Conservation (phyloP, 2,888 invertebrate genomes). For the Tupiocoris notatus region DNA sequence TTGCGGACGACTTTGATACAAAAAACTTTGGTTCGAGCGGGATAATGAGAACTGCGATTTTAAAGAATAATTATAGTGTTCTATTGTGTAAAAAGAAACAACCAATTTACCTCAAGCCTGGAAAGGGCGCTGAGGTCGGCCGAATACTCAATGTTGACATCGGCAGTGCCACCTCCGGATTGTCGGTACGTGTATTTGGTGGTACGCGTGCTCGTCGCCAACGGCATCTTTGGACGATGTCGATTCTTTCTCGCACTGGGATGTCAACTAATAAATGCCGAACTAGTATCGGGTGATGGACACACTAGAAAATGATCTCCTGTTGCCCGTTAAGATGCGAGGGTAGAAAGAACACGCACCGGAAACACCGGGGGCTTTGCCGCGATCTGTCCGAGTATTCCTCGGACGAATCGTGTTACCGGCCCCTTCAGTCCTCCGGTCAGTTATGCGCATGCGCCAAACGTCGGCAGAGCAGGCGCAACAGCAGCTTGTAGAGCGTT, state of each 20-base stretch:
- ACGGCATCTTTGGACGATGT: slow-evolving; percentile 51
- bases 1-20: too few relatives aligned
- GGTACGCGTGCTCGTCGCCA: slow-evolving; percentile 77
- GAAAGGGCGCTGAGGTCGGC: slow-evolving; percentile 90
- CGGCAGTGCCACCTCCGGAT: slow-evolving; percentile 70
- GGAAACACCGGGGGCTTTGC: slow-evolving; percentile 37
- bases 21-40: too few relatives aligned
- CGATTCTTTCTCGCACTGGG: slow-evolving; percentile 20
- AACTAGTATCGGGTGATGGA: too few relatives aligned
- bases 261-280: not conserved
- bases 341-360: slow-evolving; percentile 28
- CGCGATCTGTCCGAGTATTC: slow-evolving; percentile 34
- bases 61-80: too few relatives aligned
- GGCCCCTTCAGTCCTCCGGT: slow-evolving; percentile 2
- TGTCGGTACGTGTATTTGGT: slow-evolving; percentile 92
- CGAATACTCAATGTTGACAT: slow-evolving; percentile 93
- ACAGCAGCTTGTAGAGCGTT: too few relatives aligned
- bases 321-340: not conserved
- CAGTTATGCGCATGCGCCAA: slow-evolving; percentile 16
- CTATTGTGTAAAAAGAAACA: too few relatives aligned
- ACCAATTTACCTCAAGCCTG: slow-evolving; percentile 83
- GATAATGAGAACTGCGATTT: too few relatives aligned
- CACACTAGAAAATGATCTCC: not conserved
- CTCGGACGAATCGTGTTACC: not conserved
- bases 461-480: not conserved